Percentiles rank a stretch among this genome's conserved stretches.
Evolutionary conservation across 2,113 vertebrate genomes (phyloP).

Genomic region (Neogobius melanostomus): DNA sequence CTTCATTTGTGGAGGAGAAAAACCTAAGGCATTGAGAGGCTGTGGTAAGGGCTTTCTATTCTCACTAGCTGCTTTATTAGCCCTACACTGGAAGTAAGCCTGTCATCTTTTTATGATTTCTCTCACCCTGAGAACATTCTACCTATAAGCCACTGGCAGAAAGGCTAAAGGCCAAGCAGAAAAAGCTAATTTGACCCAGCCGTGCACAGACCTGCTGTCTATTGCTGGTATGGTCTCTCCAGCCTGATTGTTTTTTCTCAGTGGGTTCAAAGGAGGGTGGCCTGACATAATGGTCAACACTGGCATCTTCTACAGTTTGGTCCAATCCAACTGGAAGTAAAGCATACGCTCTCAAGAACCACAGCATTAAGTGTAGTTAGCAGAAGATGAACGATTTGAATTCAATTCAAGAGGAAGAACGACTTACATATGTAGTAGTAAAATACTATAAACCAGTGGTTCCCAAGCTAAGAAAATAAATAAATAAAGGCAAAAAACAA

Average conservation of each 20-base stretch:
- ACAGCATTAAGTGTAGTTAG: no score
- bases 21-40: conserved; percentile 32
- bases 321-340: not conserved
- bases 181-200: conserved; percentile 19
- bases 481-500: no score
- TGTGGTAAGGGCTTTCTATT: conserved; percentile 33
- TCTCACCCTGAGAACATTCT: conserved; percentile 17
- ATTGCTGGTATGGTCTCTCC: not conserved
- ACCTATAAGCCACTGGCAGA: conserved; percentile 15
- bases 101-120: conserved; percentile 34
- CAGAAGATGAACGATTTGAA: no score
- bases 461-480: no score
- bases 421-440: no score
- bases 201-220: not conserved
- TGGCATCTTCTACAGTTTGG: not conserved
- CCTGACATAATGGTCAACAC: not conserved
- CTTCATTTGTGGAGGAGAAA: conserved; percentile 48
- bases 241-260: not conserved
- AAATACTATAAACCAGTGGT: no score
- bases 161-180: conserved; percentile 14
- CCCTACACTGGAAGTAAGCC: conserved; percentile 19
- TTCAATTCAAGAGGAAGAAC: no score
- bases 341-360: not conserved
- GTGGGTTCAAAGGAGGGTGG: not conserved
- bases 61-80: conserved; percentile 54